Conservation (phyloP, 1,140 invertebrate genomes). For the Trichonephila clavata region DNA sequence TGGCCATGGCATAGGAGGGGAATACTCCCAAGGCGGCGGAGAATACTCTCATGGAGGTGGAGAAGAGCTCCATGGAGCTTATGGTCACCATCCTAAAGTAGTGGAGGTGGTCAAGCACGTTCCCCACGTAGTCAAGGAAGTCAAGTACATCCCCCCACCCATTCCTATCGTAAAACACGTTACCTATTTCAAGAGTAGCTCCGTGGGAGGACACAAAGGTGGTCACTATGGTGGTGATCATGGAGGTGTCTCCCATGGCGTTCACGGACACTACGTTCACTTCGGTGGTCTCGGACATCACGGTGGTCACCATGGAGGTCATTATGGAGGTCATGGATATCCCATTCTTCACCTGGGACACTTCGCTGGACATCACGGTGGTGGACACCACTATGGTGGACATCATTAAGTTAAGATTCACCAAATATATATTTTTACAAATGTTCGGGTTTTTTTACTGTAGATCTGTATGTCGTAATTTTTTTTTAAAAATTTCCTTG, state of each 20-base stretch:
- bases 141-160: slow-evolving; percentile 60
- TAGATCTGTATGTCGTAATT: not conserved
- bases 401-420: not conserved
- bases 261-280: not conserved
- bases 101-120: slow-evolving; percentile 15
- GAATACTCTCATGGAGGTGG: not conserved
- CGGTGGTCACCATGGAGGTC: not conserved
- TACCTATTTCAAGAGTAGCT: not conserved
- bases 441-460: not conserved
- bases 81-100: not conserved
- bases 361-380: not conserved
- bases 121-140: slow-evolving; percentile 19
- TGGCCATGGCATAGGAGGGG: not conserved
- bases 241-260: slow-evolving; percentile 14
- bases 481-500: not conserved
- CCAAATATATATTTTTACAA: not conserved
- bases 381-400: not conserved
- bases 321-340: not conserved
- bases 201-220: not conserved
- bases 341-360: not conserved
- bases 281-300: not conserved
- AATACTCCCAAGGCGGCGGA: not conserved
- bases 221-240: not conserved
- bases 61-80: not conserved
- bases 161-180: slow-evolving; percentile 9